Percentiles rank a stretch among this genome's conserved stretches.
phyloP scores from a whole-genome alignment of 2,113 vertebrate species.

The Elgaria multicarinata region DNA sequence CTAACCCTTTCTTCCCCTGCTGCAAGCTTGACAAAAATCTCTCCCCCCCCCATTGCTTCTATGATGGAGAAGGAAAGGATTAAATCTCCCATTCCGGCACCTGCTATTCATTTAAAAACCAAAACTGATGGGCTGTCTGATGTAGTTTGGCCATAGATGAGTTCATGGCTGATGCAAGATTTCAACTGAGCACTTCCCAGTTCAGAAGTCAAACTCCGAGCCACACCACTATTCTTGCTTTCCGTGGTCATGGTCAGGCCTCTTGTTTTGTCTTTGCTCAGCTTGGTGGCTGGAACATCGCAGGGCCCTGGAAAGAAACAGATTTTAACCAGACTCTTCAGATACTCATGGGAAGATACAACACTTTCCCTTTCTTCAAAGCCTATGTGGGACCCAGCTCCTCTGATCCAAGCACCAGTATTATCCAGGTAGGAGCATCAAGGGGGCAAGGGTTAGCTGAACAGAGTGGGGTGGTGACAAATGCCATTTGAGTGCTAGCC shows the following conservation, averaged over 20 bases:
- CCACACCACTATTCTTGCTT: too few relatives aligned
- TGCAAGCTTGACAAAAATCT: too few relatives aligned
- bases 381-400: constrained; percentile 79
- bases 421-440: constrained; percentile 75
- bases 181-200: neutral
- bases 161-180: neutral
- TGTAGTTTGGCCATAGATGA: neutral
- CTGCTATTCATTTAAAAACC: neutral
- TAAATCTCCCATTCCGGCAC: neutral
- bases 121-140: neutral
- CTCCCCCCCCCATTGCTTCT: too few relatives aligned
- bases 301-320: constrained; percentile 73
- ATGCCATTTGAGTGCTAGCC: neutral
- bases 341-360: constrained; percentile 87
- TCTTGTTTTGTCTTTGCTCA: constrained; percentile 58
- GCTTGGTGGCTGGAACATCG: constrained; percentile 88
- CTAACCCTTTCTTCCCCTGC: too few relatives aligned
- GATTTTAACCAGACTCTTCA: constrained; percentile 89
- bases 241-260: neutral
- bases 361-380: constrained; percentile 91
- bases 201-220: neutral
- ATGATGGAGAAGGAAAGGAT: neutral
- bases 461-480: neutral
- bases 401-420: constrained; percentile 62
- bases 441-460: neutral